Conservation (phyloP, 2,113 vertebrate genomes). For the Rhea americana region DNA sequence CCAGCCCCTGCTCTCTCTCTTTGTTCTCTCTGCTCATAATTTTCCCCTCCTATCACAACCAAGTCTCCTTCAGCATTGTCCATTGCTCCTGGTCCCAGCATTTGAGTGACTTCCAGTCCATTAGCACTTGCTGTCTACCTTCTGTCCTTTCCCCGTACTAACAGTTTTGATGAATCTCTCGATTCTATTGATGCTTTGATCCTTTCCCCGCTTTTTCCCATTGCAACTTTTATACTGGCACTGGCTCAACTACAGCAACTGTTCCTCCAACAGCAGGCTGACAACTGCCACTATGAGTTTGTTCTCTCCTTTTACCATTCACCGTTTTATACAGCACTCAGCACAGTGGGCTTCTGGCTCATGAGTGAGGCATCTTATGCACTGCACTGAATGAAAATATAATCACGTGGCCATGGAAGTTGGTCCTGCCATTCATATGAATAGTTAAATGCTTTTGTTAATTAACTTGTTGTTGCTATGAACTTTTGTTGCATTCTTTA, state of each 20-base stretch:
- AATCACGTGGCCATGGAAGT: slow-evolving; percentile 56
- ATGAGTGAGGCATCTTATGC: slow-evolving; percentile 7
- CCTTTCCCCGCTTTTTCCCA: slow-evolving; percentile 34
- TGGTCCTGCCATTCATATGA: slow-evolving; percentile 52
- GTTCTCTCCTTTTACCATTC: slow-evolving; percentile 70
- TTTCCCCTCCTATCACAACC: neutral
- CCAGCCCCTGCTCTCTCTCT: neutral
- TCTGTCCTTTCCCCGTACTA: neutral
- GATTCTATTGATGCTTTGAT: neutral
- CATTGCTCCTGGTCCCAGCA: neutral
- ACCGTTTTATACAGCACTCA: slow-evolving; percentile 47
- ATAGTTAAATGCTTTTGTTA: slow-evolving; percentile 57
- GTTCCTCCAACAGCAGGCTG: slow-evolving; percentile 62
- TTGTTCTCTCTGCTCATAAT: neutral
- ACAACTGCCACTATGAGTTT: slow-evolving; percentile 66
- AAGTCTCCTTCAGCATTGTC: neutral
- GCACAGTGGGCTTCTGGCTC: slow-evolving; percentile 63
- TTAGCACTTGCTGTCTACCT: neutral
- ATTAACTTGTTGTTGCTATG: slow-evolving; percentile 41
- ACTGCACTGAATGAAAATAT: slow-evolving; percentile 48
- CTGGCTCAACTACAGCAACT: slow-evolving; percentile 61
- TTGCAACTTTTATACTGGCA: slow-evolving; percentile 54
- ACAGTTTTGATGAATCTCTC: neutral
- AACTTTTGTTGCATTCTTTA: slow-evolving; percentile 26
- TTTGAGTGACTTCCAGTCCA: neutral